Evolutionary conservation across 2,797 vertebrate species (phyloP), one percentile per base, ranked within the genome.

Genomic region (Myoxocephalus aenaeus): DNA sequence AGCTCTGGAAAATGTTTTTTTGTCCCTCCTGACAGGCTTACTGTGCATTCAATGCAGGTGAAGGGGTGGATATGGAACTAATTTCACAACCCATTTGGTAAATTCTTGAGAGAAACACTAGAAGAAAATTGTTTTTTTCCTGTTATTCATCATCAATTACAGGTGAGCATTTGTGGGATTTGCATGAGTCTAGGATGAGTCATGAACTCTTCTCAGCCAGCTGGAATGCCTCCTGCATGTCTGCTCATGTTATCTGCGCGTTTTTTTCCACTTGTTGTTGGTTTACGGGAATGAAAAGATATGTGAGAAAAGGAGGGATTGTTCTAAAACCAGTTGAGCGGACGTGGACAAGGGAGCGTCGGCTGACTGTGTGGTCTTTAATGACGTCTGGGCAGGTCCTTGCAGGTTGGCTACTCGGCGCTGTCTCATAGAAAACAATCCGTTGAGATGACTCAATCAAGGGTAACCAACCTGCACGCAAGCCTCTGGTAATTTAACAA

Each of bases 391-490:
- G 85, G 86, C 93, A 92, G 81, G 93, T 89, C 82, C 56, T 66
- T 59, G 89, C 93, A 93, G 82, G 92, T 92, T 70, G 70, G 57
- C 78, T 70, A 78, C 85, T 62, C 73, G 46, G 73, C 8, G 71
- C 29, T 27, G 75, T 71, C 74, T 84, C 74, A 70, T 27, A 62
- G 61, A 90, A 87, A 90, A 88, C 86, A 87, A 89, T 85, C 89
- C 81, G 88, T 84, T 73, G 76, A 86, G 87, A 84, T 90, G 92
- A 93, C 79, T 93, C 91, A 91, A 86, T 86, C 85, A 69, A 87
- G 88, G 86, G 89, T 88, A 89, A 88, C 86, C 79, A 68, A 86
- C 84, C 76, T 69, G 89, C 91, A 93, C 85, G 87, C 89, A 89
- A 91, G 80, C 70, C 77, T 80, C 67, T 82, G 73, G 86, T 89